Conservation (phyloP, 37 sponge, comb jelly and placozoan species). For the Lycopodina hypogea region DNA sequence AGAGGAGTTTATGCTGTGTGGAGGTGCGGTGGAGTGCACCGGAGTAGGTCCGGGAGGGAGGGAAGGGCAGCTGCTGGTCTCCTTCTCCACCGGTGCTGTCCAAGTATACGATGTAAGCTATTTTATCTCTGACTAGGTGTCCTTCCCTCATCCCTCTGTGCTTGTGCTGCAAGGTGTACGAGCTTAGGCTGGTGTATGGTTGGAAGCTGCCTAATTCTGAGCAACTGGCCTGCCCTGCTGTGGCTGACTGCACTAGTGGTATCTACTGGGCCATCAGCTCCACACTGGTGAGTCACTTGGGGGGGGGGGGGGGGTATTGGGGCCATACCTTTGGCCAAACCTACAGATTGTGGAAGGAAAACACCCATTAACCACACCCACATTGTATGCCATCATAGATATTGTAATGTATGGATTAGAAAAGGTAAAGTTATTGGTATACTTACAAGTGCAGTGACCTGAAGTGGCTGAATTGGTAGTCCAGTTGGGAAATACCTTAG, state of each 20-base stretch:
- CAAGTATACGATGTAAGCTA: conserved; percentile 14
- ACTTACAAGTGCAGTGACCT: too few relatives aligned
- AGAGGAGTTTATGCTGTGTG: not conserved
- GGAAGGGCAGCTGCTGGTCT: conserved; percentile 1
- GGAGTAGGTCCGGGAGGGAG: conserved; percentile 10
- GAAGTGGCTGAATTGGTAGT: too few relatives aligned
- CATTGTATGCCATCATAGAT: too few relatives aligned
- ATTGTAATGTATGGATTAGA: too few relatives aligned
- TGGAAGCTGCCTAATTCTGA: conserved; percentile 16
- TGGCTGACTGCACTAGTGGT: not conserved
- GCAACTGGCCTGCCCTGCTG: not conserved
- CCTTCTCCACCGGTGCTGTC: conserved; percentile 12
- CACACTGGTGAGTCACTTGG: not conserved
- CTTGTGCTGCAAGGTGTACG: not conserved
- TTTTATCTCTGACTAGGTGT: not conserved
- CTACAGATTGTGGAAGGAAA: too few relatives aligned
- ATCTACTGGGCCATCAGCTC: conserved; percentile 11
- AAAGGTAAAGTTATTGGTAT: too few relatives aligned
- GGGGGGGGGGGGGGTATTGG: not conserved
- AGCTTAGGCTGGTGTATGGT: not conserved
- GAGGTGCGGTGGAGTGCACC: not conserved
- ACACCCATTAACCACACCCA: too few relatives aligned
- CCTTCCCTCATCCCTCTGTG: not conserved
- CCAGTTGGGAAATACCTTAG: too few relatives aligned
- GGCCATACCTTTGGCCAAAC: too few relatives aligned